These are phyloP conservation scores for Conomelus anceps DNA, from an alignment of 2,888 invertebrate genomes.

Conservation along the genomic window DNA sequence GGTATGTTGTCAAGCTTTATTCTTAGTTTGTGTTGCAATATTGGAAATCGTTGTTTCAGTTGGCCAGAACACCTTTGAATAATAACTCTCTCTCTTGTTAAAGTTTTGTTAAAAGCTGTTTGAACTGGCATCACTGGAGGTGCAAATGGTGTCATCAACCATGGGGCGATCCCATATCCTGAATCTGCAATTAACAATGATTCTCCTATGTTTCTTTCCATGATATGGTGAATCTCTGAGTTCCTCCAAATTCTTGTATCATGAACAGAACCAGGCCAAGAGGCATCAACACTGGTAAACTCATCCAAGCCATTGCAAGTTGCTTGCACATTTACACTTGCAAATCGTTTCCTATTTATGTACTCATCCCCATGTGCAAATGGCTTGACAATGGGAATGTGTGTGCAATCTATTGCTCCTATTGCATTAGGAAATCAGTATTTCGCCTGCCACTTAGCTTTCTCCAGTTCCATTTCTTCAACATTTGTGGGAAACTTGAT, in stretches of 20 bases:
- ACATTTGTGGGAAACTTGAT: too few species aligned
- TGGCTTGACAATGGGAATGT: not conserved
- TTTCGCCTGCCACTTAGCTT: not conserved
- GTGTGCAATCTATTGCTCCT: not conserved
- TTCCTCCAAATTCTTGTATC: too few species aligned
- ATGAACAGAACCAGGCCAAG: too few species aligned
- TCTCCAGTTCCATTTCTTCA: too few species aligned
- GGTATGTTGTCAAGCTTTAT: too few species aligned
- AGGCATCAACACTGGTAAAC: too few species aligned
- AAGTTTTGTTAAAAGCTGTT: not conserved
- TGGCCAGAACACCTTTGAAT: slow-evolving; percentile 16
- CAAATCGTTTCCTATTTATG: not conserved
- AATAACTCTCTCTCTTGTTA: not conserved
- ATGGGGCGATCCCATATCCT: not conserved
- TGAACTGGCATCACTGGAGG: not conserved
- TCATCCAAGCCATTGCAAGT: not conserved
- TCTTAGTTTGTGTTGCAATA: too few species aligned
- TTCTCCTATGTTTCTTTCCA: too few species aligned
- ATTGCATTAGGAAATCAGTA: not conserved
- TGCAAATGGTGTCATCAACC: not conserved
- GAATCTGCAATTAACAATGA: not conserved
- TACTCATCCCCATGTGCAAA: not conserved
- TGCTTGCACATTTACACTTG: not conserved
- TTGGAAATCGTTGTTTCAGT: slow-evolving; percentile 14
- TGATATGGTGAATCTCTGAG: too few species aligned